A percentile compares a stretch with the other conserved stretches of the same genome.
Evolutionary conservation across 2,113 vertebrate species (phyloP).

Genomic region (Paratilapia polleni): DNA sequence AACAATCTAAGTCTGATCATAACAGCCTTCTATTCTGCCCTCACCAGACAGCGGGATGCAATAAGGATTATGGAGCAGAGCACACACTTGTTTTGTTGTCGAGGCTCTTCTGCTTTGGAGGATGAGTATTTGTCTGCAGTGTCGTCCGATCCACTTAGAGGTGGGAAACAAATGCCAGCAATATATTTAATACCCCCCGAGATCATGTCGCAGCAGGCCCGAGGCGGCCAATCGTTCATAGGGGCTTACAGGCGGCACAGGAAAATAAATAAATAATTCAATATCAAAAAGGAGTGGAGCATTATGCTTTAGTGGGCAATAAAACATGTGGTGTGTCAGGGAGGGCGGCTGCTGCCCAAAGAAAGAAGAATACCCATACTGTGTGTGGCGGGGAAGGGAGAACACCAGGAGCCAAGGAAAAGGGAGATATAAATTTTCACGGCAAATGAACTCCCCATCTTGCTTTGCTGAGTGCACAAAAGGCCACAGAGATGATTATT

Average conservation of each 20-base stretch:
- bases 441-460: constrained; percentile 69
- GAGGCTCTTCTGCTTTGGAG: constrained; percentile 62
- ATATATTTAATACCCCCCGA: constrained; percentile 77
- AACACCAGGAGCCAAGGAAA: constrained; percentile 55
- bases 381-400: constrained; percentile 32
- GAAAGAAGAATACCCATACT: constrained; percentile 59
- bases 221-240: constrained; percentile 67
- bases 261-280: constrained; percentile 81
- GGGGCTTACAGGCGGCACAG: constrained; percentile 54
- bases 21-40: constrained; percentile 19
- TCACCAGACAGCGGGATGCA: constrained; percentile 42
- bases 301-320: constrained; percentile 79
- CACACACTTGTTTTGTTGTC: constrained; percentile 66
- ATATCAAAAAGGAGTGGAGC: constrained; percentile 74
- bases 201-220: constrained; percentile 67
- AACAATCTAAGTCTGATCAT: constrained; percentile 39
- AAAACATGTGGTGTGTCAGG: constrained; percentile 73
- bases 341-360: constrained; percentile 52
- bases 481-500: constrained; percentile 59
- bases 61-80: constrained; percentile 63
- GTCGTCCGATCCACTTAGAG: constrained; percentile 70
- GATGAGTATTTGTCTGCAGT: constrained; percentile 69
- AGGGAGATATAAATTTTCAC: constrained; percentile 62
- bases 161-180: constrained; percentile 79
- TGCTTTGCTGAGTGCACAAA: constrained; percentile 62